phyloP scores from a whole-genome alignment of 2,888 invertebrate genomes.

The Pyrochroa serraticornis region DNA sequence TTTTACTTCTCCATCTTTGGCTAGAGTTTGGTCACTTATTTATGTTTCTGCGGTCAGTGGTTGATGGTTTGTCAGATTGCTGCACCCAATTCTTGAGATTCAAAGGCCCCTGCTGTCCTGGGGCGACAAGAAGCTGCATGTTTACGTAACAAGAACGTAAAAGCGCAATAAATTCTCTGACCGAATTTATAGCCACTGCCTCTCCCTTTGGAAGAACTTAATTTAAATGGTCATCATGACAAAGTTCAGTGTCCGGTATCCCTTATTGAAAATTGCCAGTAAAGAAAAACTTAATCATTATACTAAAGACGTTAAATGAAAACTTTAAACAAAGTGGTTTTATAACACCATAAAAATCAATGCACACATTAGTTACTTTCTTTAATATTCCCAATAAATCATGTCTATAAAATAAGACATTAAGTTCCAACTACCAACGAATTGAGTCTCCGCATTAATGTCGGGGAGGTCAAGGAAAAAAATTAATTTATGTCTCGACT shows the following conservation, averaged over 20 bases:
- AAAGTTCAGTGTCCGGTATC: conserved; percentile 7
- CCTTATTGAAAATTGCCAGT: conserved; percentile 6
- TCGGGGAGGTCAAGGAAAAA: conserved; percentile 3
- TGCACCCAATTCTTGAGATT: too few relatives aligned
- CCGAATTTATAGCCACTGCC: too few relatives aligned
- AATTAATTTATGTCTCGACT: conserved; percentile 12
- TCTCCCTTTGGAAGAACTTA: neutral
- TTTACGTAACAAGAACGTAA: too few relatives aligned
- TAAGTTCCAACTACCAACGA: conserved; percentile 25
- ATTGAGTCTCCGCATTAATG: conserved; percentile 14
- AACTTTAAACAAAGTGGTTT: conserved; percentile 32
- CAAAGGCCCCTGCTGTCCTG: too few relatives aligned
- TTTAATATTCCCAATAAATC: conserved; percentile 31
- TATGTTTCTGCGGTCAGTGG: too few relatives aligned
- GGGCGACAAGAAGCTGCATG: too few relatives aligned
- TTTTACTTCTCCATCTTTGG: too few relatives aligned
- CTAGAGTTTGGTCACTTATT: too few relatives aligned
- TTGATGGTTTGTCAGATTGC: too few relatives aligned
- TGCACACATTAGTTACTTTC: conserved; percentile 32
- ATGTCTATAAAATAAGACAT: conserved; percentile 31
- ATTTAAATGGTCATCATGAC: neutral
- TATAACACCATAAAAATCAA: conserved; percentile 33
- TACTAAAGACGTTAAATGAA: conserved; percentile 21
- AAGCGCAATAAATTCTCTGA: too few relatives aligned
- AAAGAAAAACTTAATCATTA: neutral